Evolutionary conservation across 2,888 invertebrate species (phyloP), one percentile per base, ranked within the genome.

Genomic region (Gisinianus flammeolus): DNA sequence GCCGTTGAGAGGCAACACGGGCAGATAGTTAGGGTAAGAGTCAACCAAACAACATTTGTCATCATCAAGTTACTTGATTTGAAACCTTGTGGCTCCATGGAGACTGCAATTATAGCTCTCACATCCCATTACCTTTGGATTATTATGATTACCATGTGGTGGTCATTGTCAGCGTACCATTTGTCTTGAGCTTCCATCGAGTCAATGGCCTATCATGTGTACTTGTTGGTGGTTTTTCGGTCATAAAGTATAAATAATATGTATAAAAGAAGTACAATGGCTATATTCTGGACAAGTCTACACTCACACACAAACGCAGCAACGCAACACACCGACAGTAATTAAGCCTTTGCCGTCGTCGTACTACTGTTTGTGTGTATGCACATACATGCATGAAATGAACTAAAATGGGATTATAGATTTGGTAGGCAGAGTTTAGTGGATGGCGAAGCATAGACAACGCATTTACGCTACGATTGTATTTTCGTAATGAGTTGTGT

Each of bases 1-100:
- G 97, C 98, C 0, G 97, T 97, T 16, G 97, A 98, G 88, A 90
- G 98, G 12, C 97, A 98, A 86, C 98, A 98, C 88, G 95, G 96
- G n/a, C 97, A 97, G 88, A 97, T 98, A 82, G 97, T 98, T 79
- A 91, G 97, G 86, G 92, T 93, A 88, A 87, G 89, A 87, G 73
- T 69, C n/a, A 19, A 54, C 12, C 24, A 16, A 44, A 44, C 58
- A 69, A 73, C 81, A 81, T 81, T 81, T 79, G 79, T 81, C 81
- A 81, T 79, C 80, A 80, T 80, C 80, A 81, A 75, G 70, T 78
- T 78, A 69, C 72, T 71, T 67, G 52, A 71, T 64, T 74, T 79
- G 74, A 79, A 77, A 77, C 75, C 77, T 72, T 80, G 79, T 80
- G 77, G 77, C 44, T 77, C 79, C 77, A 54, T 52, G 64, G 79